phyloP scores from a whole-genome alignment of 1,140 invertebrate genomes.

The Papilio helenus region DNA sequence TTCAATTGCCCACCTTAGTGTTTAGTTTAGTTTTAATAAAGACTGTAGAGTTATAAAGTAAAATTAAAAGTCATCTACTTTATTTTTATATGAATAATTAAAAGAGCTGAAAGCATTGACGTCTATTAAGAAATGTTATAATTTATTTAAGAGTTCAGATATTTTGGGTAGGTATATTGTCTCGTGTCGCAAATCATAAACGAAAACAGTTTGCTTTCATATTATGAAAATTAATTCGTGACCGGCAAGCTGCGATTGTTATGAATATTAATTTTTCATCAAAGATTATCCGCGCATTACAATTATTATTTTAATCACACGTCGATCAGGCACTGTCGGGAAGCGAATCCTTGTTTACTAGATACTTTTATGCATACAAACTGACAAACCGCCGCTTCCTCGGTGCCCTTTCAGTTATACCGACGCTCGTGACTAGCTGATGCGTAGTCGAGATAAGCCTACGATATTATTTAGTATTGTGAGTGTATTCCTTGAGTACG shows the following conservation, averaged over 20 bases:
- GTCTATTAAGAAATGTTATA: too few relatives aligned
- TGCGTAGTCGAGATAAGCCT: constrained; percentile 67
- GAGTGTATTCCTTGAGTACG: too few relatives aligned
- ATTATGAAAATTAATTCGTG: not conserved
- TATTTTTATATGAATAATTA: too few relatives aligned
- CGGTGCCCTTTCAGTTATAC: constrained; percentile 63
- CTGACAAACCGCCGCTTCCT: constrained; percentile 64
- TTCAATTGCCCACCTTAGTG: not conserved
- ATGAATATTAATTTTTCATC: constrained; percentile 5
- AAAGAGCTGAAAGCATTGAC: too few relatives aligned
- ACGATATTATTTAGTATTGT: too few relatives aligned
- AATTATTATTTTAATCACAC: constrained; percentile 32
- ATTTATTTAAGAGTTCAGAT: not conserved
- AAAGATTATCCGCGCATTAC: not conserved
- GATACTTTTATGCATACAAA: constrained; percentile 63
- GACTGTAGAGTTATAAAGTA: too few relatives aligned
- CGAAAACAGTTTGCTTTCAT: not conserved
- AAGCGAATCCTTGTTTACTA: constrained; percentile 60
- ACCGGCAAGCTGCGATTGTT: not conserved
- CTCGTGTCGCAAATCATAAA: not conserved
- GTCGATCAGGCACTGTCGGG: constrained; percentile 40
- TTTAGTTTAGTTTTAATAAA: not conserved
- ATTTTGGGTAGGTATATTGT: too few relatives aligned
- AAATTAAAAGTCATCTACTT: too few relatives aligned
- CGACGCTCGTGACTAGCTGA: constrained; percentile 74